Percentiles rank a stretch among this genome's conserved stretches.
phyloP scores from a whole-genome alignment of 2,797 vertebrate genomes.

The Buceros bicornis region DNA sequence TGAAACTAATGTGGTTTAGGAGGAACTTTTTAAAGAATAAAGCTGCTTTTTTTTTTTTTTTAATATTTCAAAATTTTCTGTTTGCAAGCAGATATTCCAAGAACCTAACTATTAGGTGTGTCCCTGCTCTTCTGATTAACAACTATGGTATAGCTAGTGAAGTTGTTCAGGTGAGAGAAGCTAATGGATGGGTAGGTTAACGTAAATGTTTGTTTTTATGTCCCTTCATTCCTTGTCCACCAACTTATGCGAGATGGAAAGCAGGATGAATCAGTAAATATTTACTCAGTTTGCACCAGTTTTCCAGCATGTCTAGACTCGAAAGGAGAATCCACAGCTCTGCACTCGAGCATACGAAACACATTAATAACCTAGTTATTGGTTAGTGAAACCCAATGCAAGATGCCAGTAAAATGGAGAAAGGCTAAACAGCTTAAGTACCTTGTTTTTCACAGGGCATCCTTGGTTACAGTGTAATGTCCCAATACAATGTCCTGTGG shows the following conservation, averaged over 20 bases:
- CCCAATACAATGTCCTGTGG: background rate
- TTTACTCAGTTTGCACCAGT: background rate
- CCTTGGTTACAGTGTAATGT: background rate
- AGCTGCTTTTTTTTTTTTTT: background rate
- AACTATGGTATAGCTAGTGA: background rate
- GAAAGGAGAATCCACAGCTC: background rate
- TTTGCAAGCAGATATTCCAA: background rate
- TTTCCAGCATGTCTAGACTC: background rate
- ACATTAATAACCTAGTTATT: slow-evolving; percentile 24
- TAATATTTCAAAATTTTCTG: background rate
- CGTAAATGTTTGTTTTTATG: background rate
- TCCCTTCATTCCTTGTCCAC: background rate
- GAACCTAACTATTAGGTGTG: background rate
- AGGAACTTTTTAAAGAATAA: background rate
- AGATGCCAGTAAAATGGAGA: background rate
- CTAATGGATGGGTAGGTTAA: background rate
- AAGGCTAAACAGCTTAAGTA: background rate
- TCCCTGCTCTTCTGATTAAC: background rate
- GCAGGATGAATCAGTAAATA: background rate
- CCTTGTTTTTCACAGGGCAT: background rate
- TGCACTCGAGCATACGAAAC: background rate
- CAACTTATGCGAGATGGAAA: background rate
- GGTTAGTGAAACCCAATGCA: slow-evolving; percentile 2
- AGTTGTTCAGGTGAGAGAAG: background rate
- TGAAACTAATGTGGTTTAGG: background rate